Base-by-base conservation (phyloP, 2,113 vertebrate species). In the Formicarius rufipectus region DNA sequence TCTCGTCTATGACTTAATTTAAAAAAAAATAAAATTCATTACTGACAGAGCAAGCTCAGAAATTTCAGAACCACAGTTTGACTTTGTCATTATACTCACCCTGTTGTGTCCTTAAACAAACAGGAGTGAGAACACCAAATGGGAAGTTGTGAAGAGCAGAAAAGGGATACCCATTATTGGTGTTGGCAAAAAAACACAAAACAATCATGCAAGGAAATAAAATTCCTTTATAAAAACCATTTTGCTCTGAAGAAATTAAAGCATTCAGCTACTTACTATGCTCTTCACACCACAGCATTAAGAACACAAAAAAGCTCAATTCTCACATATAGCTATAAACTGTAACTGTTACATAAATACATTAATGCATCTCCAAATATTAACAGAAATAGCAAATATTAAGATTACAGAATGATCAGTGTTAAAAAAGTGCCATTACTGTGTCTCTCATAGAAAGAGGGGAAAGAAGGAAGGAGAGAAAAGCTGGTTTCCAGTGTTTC, bases 381-480 rank as follows among this genome's bases (percentile, higher is more conserved):
- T 63, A 78, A 73, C 22, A 45, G 27, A 37, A 68, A 13, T 3
- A 67, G 18, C 39, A n/a, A 59, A 28, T 22, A 68, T 25, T 60
- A 85, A 55, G 39, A 50, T 10, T 17, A 49, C 19, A 56, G 13
- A 59, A 49, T 55, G 16, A 56, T 4, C 24, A 44, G 9, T 35
- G 12, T 49, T 71, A 31, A 47, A 67, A 44, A 75, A 64, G n/a
- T 4, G 6, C 23, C 49, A 84, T 9, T 20, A 25, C 16, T 37
- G 8, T 14, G 45, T 45, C 20, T 37, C 10, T 58, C 35, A 58
- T 0, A 62, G 47, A 76, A 83, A 75, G 0, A 17, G 18, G 4
- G 35, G 12, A 53, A 67, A 77, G 12, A 5, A 84, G 14, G 6
- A 87, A 77, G 28, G 39, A 59, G 15, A 59, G 6, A 82, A 37